phyloP scores from a whole-genome alignment of 35 echinoderm and acorn worm species.

The Lytechinus variegatus region DNA sequence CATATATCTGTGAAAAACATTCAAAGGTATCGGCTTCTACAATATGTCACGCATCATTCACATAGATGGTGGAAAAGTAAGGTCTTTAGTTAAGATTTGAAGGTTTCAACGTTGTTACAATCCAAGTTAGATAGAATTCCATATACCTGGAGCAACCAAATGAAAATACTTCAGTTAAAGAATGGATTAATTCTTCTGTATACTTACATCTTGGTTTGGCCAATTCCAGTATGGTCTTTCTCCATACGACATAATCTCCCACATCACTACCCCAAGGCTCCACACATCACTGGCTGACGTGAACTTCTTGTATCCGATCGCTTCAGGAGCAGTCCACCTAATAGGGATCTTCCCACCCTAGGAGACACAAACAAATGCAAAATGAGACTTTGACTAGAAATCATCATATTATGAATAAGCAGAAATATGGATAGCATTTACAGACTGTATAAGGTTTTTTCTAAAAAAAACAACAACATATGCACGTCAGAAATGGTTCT shows the following conservation, averaged over 20 bases:
- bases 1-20: too few relatives aligned
- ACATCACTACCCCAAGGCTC: constrained; percentile 97
- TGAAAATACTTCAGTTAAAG: too few relatives aligned
- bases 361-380: constrained; percentile 31
- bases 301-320: constrained; percentile 98
- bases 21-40: too few relatives aligned
- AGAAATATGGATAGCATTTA: neutral
- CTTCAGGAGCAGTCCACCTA: constrained; percentile 98
- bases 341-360: constrained; percentile 99
- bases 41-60: too few relatives aligned
- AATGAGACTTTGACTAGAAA: neutral
- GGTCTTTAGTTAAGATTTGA: too few relatives aligned
- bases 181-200: neutral
- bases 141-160: too few relatives aligned
- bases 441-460: neutral
- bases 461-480: neutral
- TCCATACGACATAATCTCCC: constrained; percentile 99
- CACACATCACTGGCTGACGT: constrained; percentile 99
- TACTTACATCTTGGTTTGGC: constrained; percentile 95
- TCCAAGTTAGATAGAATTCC: too few relatives aligned
- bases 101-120: too few relatives aligned
- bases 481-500: neutral
- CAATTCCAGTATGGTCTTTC: constrained; percentile 99
- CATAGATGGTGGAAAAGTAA: too few relatives aligned
- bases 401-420: neutral